A percentile compares a stretch with the other conserved stretches of the same genome.
Evolutionary conservation across 2,797 vertebrate species (phyloP).

Genomic region (Chromis chromis): DNA sequence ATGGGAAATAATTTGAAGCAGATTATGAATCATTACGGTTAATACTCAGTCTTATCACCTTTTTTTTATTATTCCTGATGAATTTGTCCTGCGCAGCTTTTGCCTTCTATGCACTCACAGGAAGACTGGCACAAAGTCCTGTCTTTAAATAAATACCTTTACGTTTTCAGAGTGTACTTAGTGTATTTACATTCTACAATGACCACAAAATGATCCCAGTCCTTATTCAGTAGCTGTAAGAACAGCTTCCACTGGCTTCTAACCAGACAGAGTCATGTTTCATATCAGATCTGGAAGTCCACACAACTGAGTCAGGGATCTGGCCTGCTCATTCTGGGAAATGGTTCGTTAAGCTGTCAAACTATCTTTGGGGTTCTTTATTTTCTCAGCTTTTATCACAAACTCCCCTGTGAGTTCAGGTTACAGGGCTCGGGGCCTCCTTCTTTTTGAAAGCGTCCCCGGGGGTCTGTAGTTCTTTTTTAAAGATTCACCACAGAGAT

Average conservation of each 20-base stretch:
- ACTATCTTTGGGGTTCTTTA: conserved; percentile 60
- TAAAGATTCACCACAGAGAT: conserved; percentile 34
- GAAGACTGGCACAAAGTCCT: conserved; percentile 22
- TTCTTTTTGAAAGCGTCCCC: conserved; percentile 51
- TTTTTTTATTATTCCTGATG: conserved; percentile 5
- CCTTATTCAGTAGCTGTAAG: conserved; percentile 18
- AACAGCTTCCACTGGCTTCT: conserved; percentile 12
- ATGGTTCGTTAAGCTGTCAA: conserved; percentile 31
- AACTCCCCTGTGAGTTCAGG: conserved; percentile 64
- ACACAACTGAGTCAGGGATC: conserved; percentile 29
- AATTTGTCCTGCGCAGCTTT: conserved; percentile 18
- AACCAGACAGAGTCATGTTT: conserved; percentile 28
- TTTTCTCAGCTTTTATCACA: conserved; percentile 72
- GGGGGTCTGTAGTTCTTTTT: conserved; percentile 35
- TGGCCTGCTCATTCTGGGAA: conserved; percentile 49
- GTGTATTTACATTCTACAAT: conserved; percentile 5
- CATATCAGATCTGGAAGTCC: conserved; percentile 27
- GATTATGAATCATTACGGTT: conserved; percentile 6
- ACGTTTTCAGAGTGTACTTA: conserved; percentile 23
- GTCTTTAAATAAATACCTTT: conserved; percentile 62
- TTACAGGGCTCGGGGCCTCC: conserved; percentile 54
- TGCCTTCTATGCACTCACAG: conserved; percentile 12
- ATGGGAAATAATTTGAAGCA: conserved; percentile 5
- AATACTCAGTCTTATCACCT: neutral
- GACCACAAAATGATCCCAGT: neutral